Base-by-base conservation (phyloP, 2,113 vertebrate species). In the Dromiciops gliroides region DNA sequence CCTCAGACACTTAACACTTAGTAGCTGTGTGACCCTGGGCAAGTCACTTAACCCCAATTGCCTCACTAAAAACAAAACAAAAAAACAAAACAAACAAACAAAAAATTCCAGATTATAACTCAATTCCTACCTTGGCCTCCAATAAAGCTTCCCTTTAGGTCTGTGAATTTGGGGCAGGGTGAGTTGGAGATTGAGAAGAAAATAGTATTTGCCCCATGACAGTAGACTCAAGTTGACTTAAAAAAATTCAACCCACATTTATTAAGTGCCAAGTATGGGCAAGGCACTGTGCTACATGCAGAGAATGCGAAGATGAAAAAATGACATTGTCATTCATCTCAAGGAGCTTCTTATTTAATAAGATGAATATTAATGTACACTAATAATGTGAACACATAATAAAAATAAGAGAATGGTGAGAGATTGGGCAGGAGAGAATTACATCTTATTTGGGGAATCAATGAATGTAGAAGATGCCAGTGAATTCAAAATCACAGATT, bases 381-480 rank as follows among this genome's bases (percentile, higher is more conserved):
- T n/a, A 44, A 44, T 83, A 83, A 22, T 83, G 16, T 44, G 19
- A 83, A 83, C 19, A 83, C 19, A 83, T 19, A 75, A 75, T 22
- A 23, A 22, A n/a, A 83, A 44, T 83, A 83, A n/a, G n/a, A 31
- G 11, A 37, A 12, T 11, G 9, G 67, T 44, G 16, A 83, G 67
- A 44, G 37, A 83, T 2, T 83, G 12, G 24, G 0, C 12, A 88
- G 31, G 67, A 44, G 67, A 83, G 37, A 44, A 83, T 83, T 44
- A 44, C 6, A 83, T 6, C n/a, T 83, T 83, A 83, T n/a, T 83
- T 19, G 37, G 19, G 10, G 19, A 92, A 56, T 92, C 31, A 51
- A 53, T 91, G 50, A 28, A 60, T 51, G 52, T 47, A 94, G 60
- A 37, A 16, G 51, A 92, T 94, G 12, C 14, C 91, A 96, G 37